Conservation (phyloP, 2,113 vertebrate genomes). For the Pyxicephalus adspersus region DNA sequence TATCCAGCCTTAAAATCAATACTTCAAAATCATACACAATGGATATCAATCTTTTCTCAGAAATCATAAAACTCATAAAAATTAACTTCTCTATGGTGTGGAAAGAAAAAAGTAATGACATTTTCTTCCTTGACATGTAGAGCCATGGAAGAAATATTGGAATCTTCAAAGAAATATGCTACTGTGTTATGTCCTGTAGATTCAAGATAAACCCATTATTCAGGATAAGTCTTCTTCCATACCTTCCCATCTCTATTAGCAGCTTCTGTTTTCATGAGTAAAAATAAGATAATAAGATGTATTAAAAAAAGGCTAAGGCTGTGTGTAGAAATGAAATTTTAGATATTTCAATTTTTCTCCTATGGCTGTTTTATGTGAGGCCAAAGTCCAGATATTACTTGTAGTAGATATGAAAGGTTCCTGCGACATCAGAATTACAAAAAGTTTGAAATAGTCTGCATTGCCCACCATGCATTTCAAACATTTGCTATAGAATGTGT, state of each 20-base stretch:
- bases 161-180: conserved; percentile 33
- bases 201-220: conserved; percentile 28
- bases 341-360: too few species aligned
- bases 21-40: conserved; percentile 41
- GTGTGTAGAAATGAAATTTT: neutral
- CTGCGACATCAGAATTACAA: too few species aligned
- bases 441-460: too few species aligned
- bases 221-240: neutral
- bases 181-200: conserved; percentile 29
- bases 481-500: too few species aligned
- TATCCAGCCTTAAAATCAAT: conserved; percentile 41
- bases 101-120: conserved; percentile 39
- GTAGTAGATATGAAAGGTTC: too few species aligned
- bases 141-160: conserved; percentile 45
- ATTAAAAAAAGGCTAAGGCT: neutral
- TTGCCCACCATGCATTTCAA: too few species aligned
- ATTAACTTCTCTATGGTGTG: conserved; percentile 42
- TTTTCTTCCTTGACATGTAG: conserved; percentile 46
- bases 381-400: too few species aligned
- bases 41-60: conserved; percentile 39
- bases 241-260: conserved; percentile 22
- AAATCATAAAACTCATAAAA: conserved; percentile 42
- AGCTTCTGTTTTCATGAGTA: neutral
- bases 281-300: conserved; percentile 1
- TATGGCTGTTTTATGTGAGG: too few species aligned